Conservation (phyloP, 2,888 invertebrate species). For the Trachelus troglodyta region DNA sequence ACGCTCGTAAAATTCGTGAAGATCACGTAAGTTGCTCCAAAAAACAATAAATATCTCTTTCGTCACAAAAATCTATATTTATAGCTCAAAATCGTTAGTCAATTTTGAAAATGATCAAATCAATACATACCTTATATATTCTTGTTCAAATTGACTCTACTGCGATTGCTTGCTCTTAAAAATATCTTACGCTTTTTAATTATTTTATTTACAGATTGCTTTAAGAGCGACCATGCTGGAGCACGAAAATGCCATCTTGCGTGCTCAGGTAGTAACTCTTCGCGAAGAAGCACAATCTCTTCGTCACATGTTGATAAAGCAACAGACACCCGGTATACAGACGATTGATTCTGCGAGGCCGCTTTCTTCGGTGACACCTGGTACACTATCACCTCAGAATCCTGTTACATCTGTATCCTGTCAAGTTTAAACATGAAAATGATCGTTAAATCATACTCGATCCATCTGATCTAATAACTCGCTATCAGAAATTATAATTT, state of each 20-base stretch:
- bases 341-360: not conserved
- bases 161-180: not conserved
- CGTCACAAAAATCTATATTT: not conserved
- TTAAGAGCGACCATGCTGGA: constrained; percentile 86
- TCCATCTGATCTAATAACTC: not conserved
- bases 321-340: constrained; percentile 30
- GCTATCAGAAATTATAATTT: not conserved
- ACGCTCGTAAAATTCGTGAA: constrained; percentile 87
- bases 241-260: constrained; percentile 87
- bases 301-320: constrained; percentile 73
- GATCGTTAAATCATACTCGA: not conserved
- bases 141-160: not conserved
- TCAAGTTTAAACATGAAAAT: constrained; percentile 8
- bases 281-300: constrained; percentile 82
- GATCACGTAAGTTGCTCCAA: constrained; percentile 74
- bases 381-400: not conserved
- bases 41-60: not conserved
- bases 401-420: constrained; percentile 11
- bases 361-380: not conserved
- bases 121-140: not conserved
- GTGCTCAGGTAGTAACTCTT: constrained; percentile 84
- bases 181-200: not conserved
- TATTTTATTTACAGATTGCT: constrained; percentile 73
- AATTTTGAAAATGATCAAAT: not conserved
- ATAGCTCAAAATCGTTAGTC: not conserved